phyloP scores from a whole-genome alignment of 2,888 invertebrate species.

The Amaurobius ferox region DNA sequence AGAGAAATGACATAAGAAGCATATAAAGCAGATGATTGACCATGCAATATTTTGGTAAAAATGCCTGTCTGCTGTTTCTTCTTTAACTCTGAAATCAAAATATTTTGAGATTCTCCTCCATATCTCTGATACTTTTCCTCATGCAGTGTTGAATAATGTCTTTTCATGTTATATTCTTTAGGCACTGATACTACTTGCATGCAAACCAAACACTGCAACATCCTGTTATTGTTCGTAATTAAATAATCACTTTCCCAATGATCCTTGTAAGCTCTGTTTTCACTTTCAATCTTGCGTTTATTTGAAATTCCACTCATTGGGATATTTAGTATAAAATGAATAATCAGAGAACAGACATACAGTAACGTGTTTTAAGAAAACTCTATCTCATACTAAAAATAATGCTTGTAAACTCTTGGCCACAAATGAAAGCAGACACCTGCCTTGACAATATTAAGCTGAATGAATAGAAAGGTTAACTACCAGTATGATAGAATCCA shows the following conservation, averaged over 20 bases:
- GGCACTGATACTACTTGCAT: too few relatives aligned
- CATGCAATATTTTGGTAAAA: too few relatives aligned
- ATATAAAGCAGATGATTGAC: background rate
- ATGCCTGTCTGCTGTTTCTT: too few relatives aligned
- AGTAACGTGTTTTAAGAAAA: too few relatives aligned
- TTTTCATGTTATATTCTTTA: background rate
- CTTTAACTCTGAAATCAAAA: slow-evolving; percentile 5
- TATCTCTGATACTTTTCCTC: slow-evolving; percentile 9
- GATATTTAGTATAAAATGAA: slow-evolving; percentile 7
- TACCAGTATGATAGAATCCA: too few relatives aligned
- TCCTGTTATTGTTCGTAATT: slow-evolving; percentile 10
- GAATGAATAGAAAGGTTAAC: too few relatives aligned
- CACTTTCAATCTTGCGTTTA: too few relatives aligned
- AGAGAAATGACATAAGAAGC: slow-evolving; percentile 7
- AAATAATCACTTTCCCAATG: slow-evolving; percentile 29
- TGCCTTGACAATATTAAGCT: too few relatives aligned
- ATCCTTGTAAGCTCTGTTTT: slow-evolving; percentile 19
- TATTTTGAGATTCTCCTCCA: background rate
- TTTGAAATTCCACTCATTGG: slow-evolving; percentile 2
- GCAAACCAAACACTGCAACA: slow-evolving; percentile 21
- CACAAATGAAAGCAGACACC: too few relatives aligned
- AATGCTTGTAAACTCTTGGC: too few relatives aligned
- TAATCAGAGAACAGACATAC: too few relatives aligned
- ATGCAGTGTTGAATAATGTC: slow-evolving; percentile 7
- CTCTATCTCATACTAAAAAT: too few relatives aligned